phyloP scores from a whole-genome alignment of 2,113 vertebrate genomes.

The Corythoichthys intestinalis region DNA sequence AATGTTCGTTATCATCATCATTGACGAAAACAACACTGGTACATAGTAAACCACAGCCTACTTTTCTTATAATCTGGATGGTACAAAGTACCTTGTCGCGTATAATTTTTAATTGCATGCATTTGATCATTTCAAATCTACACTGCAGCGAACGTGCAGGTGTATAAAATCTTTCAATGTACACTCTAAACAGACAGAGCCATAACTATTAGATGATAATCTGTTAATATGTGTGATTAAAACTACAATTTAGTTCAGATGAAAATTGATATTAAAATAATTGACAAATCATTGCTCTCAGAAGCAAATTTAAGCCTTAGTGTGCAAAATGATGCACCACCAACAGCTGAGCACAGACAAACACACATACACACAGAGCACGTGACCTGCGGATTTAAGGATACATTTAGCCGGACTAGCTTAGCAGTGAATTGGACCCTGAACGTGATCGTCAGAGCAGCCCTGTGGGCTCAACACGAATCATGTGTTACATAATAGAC shows the following conservation, averaged over 20 bases:
- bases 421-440: slow-evolving; percentile 20
- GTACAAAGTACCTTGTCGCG: neutral
- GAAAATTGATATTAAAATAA: neutral
- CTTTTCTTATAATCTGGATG: neutral
- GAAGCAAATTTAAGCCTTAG: neutral
- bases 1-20: no score
- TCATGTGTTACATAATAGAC: slow-evolving; percentile 61
- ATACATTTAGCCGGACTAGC: slow-evolving; percentile 29
- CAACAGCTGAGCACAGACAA: neutral
- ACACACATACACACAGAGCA: slow-evolving; percentile 16
- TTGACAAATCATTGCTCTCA: neutral
- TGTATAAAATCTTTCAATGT: neutral
- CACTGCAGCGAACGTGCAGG: neutral
- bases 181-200: slow-evolving; percentile 5
- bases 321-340: neutral
- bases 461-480: slow-evolving; percentile 47
- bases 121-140: neutral
- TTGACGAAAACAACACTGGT: no score
- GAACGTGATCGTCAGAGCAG: slow-evolving; percentile 47
- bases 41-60: neutral
- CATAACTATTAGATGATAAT: neutral
- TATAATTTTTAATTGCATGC: neutral
- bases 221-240: neutral
- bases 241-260: slow-evolving; percentile 14
- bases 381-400: slow-evolving; percentile 42